phyloP scores from a whole-genome alignment of 2,888 invertebrate genomes.

The Drosophila atripex region DNA sequence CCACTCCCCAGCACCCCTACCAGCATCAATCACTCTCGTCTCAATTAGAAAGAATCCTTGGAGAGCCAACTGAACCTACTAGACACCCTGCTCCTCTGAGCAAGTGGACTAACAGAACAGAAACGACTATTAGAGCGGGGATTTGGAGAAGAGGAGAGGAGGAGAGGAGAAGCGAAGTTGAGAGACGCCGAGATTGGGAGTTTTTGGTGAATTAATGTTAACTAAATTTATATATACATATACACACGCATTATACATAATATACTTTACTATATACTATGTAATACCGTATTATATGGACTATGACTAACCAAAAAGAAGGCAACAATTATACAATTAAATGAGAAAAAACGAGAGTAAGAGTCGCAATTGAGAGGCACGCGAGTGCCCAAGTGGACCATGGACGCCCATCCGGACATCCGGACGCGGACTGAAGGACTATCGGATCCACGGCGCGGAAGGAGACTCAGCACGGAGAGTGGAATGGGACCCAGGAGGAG shows the following conservation, averaged over 20 bases:
- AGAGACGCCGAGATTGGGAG: conserved; percentile 30
- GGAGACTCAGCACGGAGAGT: conserved; percentile 1
- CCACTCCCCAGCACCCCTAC: neutral
- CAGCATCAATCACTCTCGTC: conserved; percentile 23
- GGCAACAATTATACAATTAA: conserved; percentile 40
- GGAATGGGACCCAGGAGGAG: neutral
- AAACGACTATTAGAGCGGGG: conserved; percentile 11
- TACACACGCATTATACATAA: conserved; percentile 55
- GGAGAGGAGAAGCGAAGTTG: neutral
- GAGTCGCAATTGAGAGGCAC: conserved; percentile 5
- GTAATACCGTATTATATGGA: conserved; percentile 43
- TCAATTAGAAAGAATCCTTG: conserved; percentile 28
- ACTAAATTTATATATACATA: conserved; percentile 76
- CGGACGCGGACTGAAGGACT: conserved; percentile 1
- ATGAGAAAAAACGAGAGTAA: neutral
- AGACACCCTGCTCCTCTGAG: conserved; percentile 13
- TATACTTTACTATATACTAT: conserved; percentile 47
- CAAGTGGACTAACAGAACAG: conserved; percentile 12
- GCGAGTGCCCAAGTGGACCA: conserved; percentile 1
- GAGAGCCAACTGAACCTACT: conserved; percentile 24
- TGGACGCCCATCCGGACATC: neutral
- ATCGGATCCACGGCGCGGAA: conserved; percentile 1
- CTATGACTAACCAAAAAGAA: conserved; percentile 41
- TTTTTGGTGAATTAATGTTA: conserved; percentile 69
- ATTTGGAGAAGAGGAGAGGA: conserved; percentile 5